Base-by-base conservation (phyloP, 2,888 invertebrate species). In the Heliothis peltigera region DNA sequence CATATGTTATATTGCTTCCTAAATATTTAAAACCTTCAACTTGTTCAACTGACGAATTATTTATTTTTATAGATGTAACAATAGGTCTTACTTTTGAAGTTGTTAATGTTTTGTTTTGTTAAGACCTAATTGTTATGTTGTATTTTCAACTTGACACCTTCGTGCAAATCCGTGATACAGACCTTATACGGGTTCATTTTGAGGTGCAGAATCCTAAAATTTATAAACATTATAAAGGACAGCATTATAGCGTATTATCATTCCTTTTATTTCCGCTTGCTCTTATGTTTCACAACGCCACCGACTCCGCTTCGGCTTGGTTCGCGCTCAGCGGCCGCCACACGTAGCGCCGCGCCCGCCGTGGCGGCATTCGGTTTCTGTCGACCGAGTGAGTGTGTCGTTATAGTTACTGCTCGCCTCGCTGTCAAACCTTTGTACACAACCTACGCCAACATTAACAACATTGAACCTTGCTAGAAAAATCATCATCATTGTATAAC, bases 381-480 rank as follows among this genome's bases (percentile, higher is more conserved):
- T 85, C 90, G 87, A 84, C 81, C 85, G 89, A 84, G 90, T 80
- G 90, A 86, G 87, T 89, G 91, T 84, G 83, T 84, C 85, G 82
- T 72, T 79, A 79, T 64, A 71, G 75, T 71, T 68, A 75, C 68
- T 74, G 70, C 69, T 63, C 77, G 71, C 70, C 69, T 63, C 77
- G 71, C 64, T 80, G 79, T 79, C 78, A 70, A 80, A 79, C 82
- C 81, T 81, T 86, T 84, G 87, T 89, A 84, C 93, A 88, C 89
- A 95, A 95, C 95, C 95, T 95, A 95, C 94, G 87, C 87, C 94
- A 95, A 95, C 94, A 95, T 87, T 88, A 87, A 90, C 91, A 86
- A 87, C 88, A 91, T 94, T 95, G 92, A 84, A 87, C 91, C 87
- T 81, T 82, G 81, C 78, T 83, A 83, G 80, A 80, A 80, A 78